Conservation (phyloP, 2,888 invertebrate genomes). For the Orchesella flavescens region DNA sequence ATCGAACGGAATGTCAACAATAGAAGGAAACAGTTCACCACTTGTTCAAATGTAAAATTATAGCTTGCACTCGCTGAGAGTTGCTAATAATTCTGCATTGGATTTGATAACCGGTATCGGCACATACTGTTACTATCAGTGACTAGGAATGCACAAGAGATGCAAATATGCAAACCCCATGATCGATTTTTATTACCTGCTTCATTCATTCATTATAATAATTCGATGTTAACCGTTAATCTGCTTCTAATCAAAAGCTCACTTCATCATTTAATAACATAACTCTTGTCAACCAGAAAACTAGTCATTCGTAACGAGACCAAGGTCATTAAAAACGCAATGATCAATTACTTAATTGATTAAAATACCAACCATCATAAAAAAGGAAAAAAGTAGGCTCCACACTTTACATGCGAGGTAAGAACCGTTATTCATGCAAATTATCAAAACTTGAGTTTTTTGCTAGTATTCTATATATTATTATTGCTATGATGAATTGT, state of each 20-base stretch:
- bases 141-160: too few species aligned
- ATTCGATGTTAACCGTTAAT: slow-evolving; percentile 13
- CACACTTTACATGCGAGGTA: not conserved
- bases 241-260: not conserved
- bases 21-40: too few species aligned
- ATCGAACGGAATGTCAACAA: too few species aligned
- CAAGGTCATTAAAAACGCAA: not conserved
- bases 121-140: too few species aligned
- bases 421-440: not conserved
- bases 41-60: too few species aligned
- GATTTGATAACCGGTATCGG: too few species aligned
- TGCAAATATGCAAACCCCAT: too few species aligned
- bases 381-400: slow-evolving; percentile 10
- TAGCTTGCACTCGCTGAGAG: too few species aligned
- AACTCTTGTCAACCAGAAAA: slow-evolving; percentile 28
- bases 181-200: too few species aligned
- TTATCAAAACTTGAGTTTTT: too few species aligned
- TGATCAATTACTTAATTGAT: slow-evolving; percentile 48
- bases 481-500: not conserved
- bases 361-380: slow-evolving; percentile 16
- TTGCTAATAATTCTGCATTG: too few species aligned
- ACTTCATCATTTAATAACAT: not conserved
- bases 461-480: not conserved
- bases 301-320: not conserved
- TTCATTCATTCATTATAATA: too few species aligned